Conservation (phyloP, 2,888 invertebrate genomes). For the Mesochorus sp. region DNA sequence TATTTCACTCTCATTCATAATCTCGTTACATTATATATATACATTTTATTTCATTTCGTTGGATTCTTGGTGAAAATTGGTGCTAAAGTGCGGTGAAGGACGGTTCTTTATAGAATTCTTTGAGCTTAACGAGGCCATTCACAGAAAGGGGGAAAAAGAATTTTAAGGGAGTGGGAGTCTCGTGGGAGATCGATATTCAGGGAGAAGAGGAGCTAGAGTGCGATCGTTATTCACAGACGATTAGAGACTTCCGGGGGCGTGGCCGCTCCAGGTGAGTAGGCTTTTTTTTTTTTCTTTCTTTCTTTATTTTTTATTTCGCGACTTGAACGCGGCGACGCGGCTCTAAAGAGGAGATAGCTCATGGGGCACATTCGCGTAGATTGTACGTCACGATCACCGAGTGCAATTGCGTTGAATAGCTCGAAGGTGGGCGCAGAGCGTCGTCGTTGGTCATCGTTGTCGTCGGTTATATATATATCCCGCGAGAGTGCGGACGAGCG, state of each 20-base stretch:
- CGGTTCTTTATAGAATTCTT: not conserved
- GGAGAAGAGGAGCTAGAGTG: not conserved
- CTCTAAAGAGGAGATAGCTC: not conserved
- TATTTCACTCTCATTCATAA: not conserved
- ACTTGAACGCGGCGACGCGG: not conserved
- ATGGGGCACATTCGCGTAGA: constrained; percentile 18
- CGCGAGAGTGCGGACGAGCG: constrained; percentile 33
- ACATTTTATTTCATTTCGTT: not conserved
- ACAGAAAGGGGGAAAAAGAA: not conserved
- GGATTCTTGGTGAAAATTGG: not conserved
- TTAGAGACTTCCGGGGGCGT: constrained; percentile 47
- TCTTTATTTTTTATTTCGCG: constrained; percentile 14
- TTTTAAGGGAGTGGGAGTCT: not conserved
- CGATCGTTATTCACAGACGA: constrained; percentile 19
- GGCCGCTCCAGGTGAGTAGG: constrained; percentile 8
- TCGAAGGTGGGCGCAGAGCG: constrained; percentile 27
- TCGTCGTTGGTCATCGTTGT: not conserved
- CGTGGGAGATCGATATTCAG: constrained; percentile 4
- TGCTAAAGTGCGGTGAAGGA: not conserved
- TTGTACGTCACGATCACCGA: constrained; percentile 36
- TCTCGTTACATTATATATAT: not conserved
- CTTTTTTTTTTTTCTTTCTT: constrained; percentile 4
- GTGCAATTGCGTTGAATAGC: constrained; percentile 32
- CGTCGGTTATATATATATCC: constrained; percentile 12
- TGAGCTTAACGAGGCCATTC: not conserved